These are phyloP conservation scores for Pyrochroa serraticornis DNA, from an alignment of 2,888 invertebrate genomes.

Conservation along the genomic window DNA sequence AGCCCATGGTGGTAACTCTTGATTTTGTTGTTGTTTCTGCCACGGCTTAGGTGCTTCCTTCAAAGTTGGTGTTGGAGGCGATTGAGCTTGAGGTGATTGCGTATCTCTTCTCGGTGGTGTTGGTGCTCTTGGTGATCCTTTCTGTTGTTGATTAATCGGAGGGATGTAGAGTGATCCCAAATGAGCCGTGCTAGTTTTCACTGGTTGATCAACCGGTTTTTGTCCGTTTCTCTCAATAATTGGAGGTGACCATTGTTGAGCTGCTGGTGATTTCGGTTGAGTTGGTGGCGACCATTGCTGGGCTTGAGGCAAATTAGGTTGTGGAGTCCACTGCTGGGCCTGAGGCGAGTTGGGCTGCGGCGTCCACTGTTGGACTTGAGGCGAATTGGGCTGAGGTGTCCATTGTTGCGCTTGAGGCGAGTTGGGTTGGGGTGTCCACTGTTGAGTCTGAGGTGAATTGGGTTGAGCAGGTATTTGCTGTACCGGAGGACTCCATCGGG, in stretches of 20 bases:
- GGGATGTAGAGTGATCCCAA: slow-evolving; percentile 65
- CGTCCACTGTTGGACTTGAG: slow-evolving; percentile 1
- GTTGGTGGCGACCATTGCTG: slow-evolving; percentile 33
- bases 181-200: slow-evolving; percentile 49
- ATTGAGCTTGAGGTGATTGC: slow-evolving; percentile 47
- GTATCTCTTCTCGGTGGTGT: slow-evolving; percentile 40
- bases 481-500: slow-evolving; percentile 19
- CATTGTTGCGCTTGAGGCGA: not conserved
- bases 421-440: slow-evolving; percentile 19
- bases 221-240: slow-evolving; percentile 36
- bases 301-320: slow-evolving; percentile 1
- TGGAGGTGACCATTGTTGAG: slow-evolving; percentile 42
- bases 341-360: not conserved
- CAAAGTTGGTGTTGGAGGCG: slow-evolving; percentile 58
- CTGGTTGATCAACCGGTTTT: slow-evolving; percentile 30
- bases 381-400: not conserved
- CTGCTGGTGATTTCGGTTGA: slow-evolving; percentile 41
- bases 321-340: not conserved
- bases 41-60: slow-evolving; percentile 68
- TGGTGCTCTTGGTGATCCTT: slow-evolving; percentile 39
- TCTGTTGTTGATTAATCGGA: slow-evolving; percentile 50
- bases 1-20: slow-evolving; percentile 63
- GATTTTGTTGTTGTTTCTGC: slow-evolving; percentile 57
- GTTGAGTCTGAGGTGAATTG: slow-evolving; percentile 21
- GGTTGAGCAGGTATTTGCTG: slow-evolving; percentile 27